phyloP scores from a whole-genome alignment of 1,140 invertebrate genomes.

The Lineus longissimus region DNA sequence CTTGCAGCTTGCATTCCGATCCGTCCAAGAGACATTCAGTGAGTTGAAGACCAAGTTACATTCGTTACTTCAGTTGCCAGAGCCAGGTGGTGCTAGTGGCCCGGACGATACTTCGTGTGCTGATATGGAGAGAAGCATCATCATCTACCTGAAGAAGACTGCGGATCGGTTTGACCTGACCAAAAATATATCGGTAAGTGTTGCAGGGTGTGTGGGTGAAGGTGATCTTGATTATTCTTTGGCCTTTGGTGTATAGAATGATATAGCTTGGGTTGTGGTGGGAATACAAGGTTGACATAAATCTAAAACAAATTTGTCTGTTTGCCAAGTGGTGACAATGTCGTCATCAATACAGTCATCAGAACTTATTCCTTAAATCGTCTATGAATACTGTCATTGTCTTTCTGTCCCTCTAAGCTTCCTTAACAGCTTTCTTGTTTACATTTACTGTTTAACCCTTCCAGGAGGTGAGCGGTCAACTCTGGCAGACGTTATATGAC shows the following conservation, averaged over 20 bases:
- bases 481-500: constrained; percentile 70
- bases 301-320: too few species aligned
- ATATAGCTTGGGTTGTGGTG: too few species aligned
- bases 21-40: constrained; percentile 56
- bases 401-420: too few species aligned
- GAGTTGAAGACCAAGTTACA: constrained; percentile 58
- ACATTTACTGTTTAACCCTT: too few species aligned
- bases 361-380: too few species aligned
- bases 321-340: too few species aligned
- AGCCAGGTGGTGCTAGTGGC: constrained; percentile 15
- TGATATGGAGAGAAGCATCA: constrained; percentile 58
- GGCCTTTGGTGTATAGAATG: too few species aligned
- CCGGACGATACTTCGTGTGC: constrained; percentile 30
- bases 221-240: background rate
- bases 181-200: constrained; percentile 59
- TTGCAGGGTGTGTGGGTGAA: too few species aligned
- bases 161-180: constrained; percentile 60
- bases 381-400: too few species aligned
- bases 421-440: too few species aligned
- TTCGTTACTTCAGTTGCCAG: constrained; percentile 57
- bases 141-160: constrained; percentile 57
- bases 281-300: too few species aligned
- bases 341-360: too few species aligned
- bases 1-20: constrained; percentile 62
- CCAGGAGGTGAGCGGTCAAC: constrained; percentile 64